phyloP scores from a whole-genome alignment of 2,888 invertebrate species.

The Ashinkailepas kermadecensis region DNA sequence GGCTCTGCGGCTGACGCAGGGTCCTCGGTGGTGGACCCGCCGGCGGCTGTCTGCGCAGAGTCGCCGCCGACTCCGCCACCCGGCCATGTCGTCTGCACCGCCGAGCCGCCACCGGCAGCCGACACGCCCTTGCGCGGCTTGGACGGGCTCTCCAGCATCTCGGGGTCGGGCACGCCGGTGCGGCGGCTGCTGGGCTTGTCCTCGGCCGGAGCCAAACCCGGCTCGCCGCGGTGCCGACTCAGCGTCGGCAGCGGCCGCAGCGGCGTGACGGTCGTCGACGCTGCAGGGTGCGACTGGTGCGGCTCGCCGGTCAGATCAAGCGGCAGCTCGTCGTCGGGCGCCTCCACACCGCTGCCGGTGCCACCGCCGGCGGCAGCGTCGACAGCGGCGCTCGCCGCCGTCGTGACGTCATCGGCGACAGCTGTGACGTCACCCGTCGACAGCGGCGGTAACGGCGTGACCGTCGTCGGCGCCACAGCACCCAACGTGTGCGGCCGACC shows the following conservation, averaged over 20 bases:
- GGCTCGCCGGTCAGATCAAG: no score
- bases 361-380: no score
- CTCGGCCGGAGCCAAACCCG: background rate
- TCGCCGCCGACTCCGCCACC: background rate
- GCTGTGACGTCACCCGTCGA: no score
- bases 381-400: no score
- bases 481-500: no score
- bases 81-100: background rate
- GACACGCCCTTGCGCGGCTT: constrained; percentile 12
- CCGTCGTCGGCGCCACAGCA: no score
- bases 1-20: background rate
- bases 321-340: no score
- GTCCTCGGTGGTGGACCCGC: background rate
- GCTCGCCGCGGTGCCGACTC: background rate
- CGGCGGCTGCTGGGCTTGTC: background rate
- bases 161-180: background rate
- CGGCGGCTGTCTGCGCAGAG: background rate
- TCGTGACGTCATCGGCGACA: no score
- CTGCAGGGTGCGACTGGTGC: no score
- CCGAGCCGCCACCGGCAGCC: background rate
- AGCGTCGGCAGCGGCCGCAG: background rate
- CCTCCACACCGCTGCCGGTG: no score
- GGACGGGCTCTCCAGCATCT: constrained; percentile 15
- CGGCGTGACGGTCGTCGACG: no score
- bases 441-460: no score